A percentile compares a stretch with the other conserved stretches of the same genome.
Conservation (phyloP, 2,888 invertebrate genomes). For the Microplitis manilae region DNA sequence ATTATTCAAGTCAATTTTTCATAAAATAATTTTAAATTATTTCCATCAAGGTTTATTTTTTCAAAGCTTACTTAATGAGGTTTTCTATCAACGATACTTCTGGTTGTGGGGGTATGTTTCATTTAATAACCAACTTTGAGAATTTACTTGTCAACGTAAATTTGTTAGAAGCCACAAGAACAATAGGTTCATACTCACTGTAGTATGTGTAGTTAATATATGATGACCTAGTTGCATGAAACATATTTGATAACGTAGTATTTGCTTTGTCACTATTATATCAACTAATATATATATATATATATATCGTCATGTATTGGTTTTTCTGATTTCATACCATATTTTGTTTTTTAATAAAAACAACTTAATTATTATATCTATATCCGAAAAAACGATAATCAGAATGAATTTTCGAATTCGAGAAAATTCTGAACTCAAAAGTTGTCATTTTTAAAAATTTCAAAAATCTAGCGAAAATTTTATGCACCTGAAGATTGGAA, state of each 20-base stretch:
- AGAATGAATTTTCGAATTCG: too few relatives aligned
- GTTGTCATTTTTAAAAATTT: too few relatives aligned
- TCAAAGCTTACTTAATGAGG: not conserved
- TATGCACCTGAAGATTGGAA: too few relatives aligned
- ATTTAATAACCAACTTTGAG: not conserved
- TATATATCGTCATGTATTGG: not conserved
- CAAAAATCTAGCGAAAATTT: too few relatives aligned
- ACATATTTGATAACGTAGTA: not conserved
- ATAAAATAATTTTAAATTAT: too few relatives aligned
- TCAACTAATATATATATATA: not conserved
- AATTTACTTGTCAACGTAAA: not conserved
- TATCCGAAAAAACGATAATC: too few relatives aligned
- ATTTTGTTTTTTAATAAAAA: too few relatives aligned
- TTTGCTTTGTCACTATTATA: not conserved
- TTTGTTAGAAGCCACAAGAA: not conserved
- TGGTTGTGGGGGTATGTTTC: not conserved
- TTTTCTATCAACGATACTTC: not conserved
- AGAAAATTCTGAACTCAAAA: too few relatives aligned
- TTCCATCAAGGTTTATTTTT: not conserved
- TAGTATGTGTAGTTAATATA: not conserved
- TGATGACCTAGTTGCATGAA: not conserved
- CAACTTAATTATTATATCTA: too few relatives aligned
- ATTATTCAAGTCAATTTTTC: too few relatives aligned
- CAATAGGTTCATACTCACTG: not conserved
- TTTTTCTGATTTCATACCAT: not conserved